These are phyloP conservation scores for Siniperca undulata DNA, from an alignment of 2,797 vertebrate genomes.

Conservation along the genomic window DNA sequence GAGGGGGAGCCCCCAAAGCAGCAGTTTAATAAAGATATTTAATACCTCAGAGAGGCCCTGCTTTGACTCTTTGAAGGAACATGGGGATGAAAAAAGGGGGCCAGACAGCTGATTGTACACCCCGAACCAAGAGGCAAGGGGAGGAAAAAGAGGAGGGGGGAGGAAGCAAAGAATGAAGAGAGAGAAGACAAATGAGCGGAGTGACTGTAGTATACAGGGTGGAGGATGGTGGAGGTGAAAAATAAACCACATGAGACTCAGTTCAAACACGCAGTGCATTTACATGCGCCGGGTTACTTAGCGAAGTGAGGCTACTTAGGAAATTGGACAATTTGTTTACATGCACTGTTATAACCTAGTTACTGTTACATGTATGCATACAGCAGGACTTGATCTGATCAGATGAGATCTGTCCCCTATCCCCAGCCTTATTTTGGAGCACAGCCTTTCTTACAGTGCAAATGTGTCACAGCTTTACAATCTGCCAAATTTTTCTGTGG, in stretches of 20 bases:
- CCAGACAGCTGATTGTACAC: slow-evolving; percentile 71
- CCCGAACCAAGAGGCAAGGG: slow-evolving; percentile 28
- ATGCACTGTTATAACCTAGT: not conserved
- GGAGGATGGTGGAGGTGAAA: not conserved
- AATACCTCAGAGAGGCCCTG: slow-evolving; percentile 80
- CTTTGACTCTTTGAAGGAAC: slow-evolving; percentile 78
- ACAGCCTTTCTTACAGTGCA: not conserved
- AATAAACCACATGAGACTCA: not conserved
- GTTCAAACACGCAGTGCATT: slow-evolving; percentile 1
- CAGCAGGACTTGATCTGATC: no score
- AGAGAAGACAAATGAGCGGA: slow-evolving; percentile 29
- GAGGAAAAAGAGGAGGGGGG: slow-evolving; percentile 19
- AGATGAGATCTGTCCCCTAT: not conserved
- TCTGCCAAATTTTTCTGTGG: no score
- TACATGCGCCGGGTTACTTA: not conserved
- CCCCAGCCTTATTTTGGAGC: not conserved
- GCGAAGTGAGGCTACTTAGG: not conserved
- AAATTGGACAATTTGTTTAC: not conserved
- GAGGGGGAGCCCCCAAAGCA: slow-evolving; percentile 55
- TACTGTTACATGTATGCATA: not conserved
- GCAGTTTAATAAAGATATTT: slow-evolving; percentile 86
- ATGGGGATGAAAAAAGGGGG: slow-evolving; percentile 64
- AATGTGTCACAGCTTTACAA: not conserved
- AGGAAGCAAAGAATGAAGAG: slow-evolving; percentile 17
- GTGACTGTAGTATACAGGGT: not conserved